These are phyloP conservation scores for Bovichtus diacanthus DNA, from an alignment of 2,797 vertebrate species.

Conservation along the genomic window DNA sequence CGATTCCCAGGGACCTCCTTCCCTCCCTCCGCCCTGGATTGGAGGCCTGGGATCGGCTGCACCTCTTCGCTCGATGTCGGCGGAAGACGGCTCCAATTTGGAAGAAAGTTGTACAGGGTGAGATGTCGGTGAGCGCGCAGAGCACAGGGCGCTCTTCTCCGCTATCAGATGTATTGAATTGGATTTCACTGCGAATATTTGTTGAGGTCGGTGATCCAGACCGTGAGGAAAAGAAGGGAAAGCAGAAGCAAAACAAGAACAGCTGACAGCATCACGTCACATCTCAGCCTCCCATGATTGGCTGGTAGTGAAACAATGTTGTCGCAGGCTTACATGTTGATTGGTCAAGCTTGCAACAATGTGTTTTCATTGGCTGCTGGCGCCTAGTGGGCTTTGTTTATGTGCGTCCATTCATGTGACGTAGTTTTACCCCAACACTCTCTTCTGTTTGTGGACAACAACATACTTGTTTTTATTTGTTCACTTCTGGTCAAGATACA, in stretches of 20 bases:
- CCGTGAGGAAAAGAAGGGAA: conserved; percentile 9
- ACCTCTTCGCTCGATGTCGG: conserved; percentile 75
- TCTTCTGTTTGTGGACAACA: neutral
- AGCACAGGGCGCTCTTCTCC: neutral
- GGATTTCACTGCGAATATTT: neutral
- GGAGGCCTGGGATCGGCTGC: conserved; percentile 84
- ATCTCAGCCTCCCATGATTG: conserved; percentile 25
- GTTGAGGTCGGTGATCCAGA: neutral
- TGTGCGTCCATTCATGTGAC: conserved; percentile 22
- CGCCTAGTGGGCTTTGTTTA: conserved; percentile 15
- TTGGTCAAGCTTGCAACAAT: conserved; percentile 46
- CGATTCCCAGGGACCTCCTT: conserved; percentile 81
- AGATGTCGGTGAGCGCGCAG: fast-evolving
- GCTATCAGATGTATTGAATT: fast-evolving
- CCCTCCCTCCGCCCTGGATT: conserved; percentile 80
- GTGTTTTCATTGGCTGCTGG: conserved; percentile 52
- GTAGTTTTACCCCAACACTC: too few relatives aligned
- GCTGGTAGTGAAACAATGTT: neutral
- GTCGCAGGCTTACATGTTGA: conserved; percentile 26
- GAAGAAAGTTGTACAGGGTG: conserved; percentile 33
- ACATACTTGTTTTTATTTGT: too few relatives aligned
- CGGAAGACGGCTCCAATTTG: conserved; percentile 68
- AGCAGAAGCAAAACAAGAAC: conserved; percentile 83
- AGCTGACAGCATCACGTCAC: conserved; percentile 83
- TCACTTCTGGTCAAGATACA: too few relatives aligned